Base-by-base conservation (phyloP, 2,113 vertebrate genomes). In the Pseudorasbora parva region DNA sequence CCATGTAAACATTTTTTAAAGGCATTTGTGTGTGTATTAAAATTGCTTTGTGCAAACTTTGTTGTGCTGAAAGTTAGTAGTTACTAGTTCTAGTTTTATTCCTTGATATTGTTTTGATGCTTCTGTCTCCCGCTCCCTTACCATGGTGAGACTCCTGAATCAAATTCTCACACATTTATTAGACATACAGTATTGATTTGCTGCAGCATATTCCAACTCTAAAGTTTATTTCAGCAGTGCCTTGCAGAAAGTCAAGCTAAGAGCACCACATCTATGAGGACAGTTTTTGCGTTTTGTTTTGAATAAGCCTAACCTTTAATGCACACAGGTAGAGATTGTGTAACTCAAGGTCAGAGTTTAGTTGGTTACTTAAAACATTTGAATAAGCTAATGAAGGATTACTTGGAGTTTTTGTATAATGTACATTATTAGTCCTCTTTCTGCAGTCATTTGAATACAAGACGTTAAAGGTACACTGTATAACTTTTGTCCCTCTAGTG, bases 31-130 rank as follows among this genome's bases (percentile, higher is more conserved):
- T n/a, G 51, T 59, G 30, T 77, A 77, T 77, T 60, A 60, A 78
- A 78, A 25, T 8, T 62, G n/a, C 17, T 78, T 60, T 78, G 37
- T 59, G 33, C 33, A 77, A 77, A 77, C 8, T 56, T 77, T 78
- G 33, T 60, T 78, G 33, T 78, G n/a, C 14, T 78, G 45, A 73
- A 71, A 43, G 21, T 25, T 72, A 14, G 2, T 8, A 14, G n/a
- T 72, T 72, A 45, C 41, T 23, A 47, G n/a, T 47, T 23, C 11
- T 45, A 23, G 11, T 71, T 71, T 2, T 45, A 45, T 45, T 71
- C 68, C 37, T 71, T 43, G 33, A 71, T 43, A 51, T 30, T 56
- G 25, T 19, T n/a, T 21, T 57, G 19, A 37, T 75, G 25, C 64
- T 68, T 68, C 33, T 41, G 8, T 54, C 15, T 73, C 14, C 8